Evolutionary conservation across 2,113 vertebrate species (phyloP).

Genomic region (Bos javanicus): DNA sequence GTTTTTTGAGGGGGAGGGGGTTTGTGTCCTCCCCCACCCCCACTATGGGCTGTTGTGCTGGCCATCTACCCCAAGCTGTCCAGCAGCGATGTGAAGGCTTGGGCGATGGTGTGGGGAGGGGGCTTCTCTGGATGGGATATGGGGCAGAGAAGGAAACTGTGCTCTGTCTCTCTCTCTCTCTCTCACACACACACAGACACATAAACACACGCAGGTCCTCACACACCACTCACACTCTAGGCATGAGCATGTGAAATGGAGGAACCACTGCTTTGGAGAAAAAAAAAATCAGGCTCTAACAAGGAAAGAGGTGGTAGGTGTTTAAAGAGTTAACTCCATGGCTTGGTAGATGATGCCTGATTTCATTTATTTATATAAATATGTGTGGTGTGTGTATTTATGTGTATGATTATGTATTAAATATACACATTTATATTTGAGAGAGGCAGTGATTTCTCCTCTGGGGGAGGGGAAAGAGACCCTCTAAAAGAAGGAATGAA

Average conservation of each 20-base stretch:
- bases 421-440: neutral
- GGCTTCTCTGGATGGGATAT: neutral
- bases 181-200: neutral
- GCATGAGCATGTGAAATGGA: constrained; percentile 77
- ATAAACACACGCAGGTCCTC: neutral
- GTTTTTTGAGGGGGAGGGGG: neutral
- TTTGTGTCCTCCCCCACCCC: neutral
- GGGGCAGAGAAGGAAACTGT: constrained; percentile 49
- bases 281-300: neutral
- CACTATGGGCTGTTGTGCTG: constrained; percentile 20
- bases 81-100: neutral
- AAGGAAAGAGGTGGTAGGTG: neutral
- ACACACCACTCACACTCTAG: constrained; percentile 28
- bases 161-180: neutral
- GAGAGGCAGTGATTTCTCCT: neutral
- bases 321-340: constrained; percentile 57
- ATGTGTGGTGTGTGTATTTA: constrained; percentile 7
- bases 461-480: neutral
- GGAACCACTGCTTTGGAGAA: constrained; percentile 40
- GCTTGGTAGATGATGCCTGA: neutral
- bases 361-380: constrained; percentile 50
- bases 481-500: neutral
- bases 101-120: constrained; percentile 13
- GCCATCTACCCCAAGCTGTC: neutral
- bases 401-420: constrained; percentile 47